phyloP scores from a whole-genome alignment of 2,888 invertebrate genomes.

The Clepsis dumicolana region DNA sequence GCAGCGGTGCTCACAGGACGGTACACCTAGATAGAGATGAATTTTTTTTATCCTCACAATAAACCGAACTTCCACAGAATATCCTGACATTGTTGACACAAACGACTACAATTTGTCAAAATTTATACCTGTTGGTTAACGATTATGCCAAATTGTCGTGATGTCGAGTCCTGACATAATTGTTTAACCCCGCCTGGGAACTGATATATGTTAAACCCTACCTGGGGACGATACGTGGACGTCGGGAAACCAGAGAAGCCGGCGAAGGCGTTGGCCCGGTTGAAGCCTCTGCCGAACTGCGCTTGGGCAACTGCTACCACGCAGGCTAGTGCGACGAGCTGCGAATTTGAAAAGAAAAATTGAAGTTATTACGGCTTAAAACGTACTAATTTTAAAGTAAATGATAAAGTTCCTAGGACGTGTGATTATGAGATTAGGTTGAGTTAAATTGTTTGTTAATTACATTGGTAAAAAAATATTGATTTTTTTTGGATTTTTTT shows the following conservation, averaged over 20 bases:
- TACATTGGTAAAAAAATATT: too few relatives aligned
- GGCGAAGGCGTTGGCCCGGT: constrained; percentile 41
- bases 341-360: not conserved
- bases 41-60: too few relatives aligned
- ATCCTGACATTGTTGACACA: too few relatives aligned
- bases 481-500: too few relatives aligned
- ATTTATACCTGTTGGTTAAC: too few relatives aligned
- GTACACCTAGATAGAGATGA: constrained; percentile 14
- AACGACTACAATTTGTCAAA: too few relatives aligned
- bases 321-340: constrained; percentile 43
- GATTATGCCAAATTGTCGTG: too few relatives aligned
- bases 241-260: constrained; percentile 28
- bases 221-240: constrained; percentile 21
- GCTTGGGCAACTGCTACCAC: constrained; percentile 30
- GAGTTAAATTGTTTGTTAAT: too few relatives aligned
- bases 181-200: not conserved
- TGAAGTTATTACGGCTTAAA: too few relatives aligned
- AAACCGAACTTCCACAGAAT: too few relatives aligned
- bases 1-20: constrained; percentile 18
- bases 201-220: not conserved
- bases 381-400: not conserved
- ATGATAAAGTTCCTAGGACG: not conserved
- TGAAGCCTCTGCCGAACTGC: constrained; percentile 10
- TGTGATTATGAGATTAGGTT: not conserved
- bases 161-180: not conserved